Evolutionary conservation across 2,113 vertebrate species (phyloP), one percentile per base, ranked within the genome.

Genomic region (Oncorhynchus clarkii): DNA sequence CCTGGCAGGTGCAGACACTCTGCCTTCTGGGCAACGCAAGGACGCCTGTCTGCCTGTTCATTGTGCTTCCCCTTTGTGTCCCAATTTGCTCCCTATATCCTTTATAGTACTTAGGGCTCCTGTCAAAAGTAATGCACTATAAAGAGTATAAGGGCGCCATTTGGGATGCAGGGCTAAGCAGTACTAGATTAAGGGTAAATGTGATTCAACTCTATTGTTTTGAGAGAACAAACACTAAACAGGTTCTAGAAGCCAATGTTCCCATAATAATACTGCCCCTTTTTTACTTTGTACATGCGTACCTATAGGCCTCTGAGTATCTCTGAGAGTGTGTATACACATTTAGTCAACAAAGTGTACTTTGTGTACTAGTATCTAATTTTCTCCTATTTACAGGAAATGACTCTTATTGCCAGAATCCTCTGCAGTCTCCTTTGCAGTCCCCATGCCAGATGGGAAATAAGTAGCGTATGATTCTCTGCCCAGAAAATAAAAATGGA

Each of bases 1-100:
- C 66, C 76, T 81, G 84, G 82, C 85, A 86, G 59, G 67, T 79
- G 78, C 81, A 48, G 59, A 78, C 81, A 51, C 51, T 77, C 49
- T 73, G 74, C 79, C 74, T 82, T 75, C 78, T 74, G 80, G 71
- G 75, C 18, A 26, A 64, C 18, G 31, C n/a, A 26, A 62, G 12
- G 51, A 5, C 5, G 3, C 51, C 12, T 54, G 16, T 54, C 12
- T 54, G 12, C 67, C 31, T 68, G 29, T 14, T 68, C 31, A 31
- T n/a, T 8, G 67, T 31, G 31, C 11, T 67, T 67, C 65, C 1
- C 27, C 65, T 27, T 26, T 65, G 13, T 22, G 12, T 6, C 16
- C 18, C 6, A 20, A 57, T 6, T 57, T 18, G 3, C 14, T 57
- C 54, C 20, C 16, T 57, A 7, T 57, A 11, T 45, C 39, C 39